Percentiles rank a stretch among this genome's conserved stretches.
phyloP scores from a whole-genome alignment of 30 jellyfish, hydroid and myxozoan genomes.

The Cassiopea xamachana region DNA sequence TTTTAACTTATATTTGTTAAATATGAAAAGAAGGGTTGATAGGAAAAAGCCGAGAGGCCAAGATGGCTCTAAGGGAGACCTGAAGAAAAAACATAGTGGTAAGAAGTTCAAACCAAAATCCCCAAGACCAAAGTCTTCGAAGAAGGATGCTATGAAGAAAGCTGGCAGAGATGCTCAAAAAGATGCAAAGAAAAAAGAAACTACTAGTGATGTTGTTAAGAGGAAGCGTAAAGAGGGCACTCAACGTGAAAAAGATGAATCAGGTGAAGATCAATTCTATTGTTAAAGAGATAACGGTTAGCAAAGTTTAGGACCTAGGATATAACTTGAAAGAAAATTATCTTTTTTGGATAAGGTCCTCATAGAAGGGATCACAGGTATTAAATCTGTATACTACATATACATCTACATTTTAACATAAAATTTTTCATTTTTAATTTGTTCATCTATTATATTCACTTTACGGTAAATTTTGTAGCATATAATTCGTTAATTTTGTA shows the following conservation, averaged over 20 bases:
- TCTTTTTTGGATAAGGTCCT: too few relatives aligned
- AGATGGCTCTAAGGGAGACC: slow-evolving; percentile 6
- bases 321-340: too few relatives aligned
- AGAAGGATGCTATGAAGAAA: neutral
- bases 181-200: slow-evolving; percentile 1
- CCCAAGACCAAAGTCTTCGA: slow-evolving; percentile 11
- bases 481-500: too few relatives aligned
- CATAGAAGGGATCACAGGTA: too few relatives aligned
- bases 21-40: slow-evolving; percentile 34
- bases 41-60: slow-evolving; percentile 3
- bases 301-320: too few relatives aligned
- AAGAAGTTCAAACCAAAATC: slow-evolving; percentile 50
- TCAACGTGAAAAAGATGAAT: slow-evolving; percentile 34
- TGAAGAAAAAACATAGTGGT: slow-evolving; percentile 29
- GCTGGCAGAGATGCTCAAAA: slow-evolving; percentile 21
- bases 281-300: too few relatives aligned
- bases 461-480: too few relatives aligned
- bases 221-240: neutral
- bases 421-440: too few relatives aligned
- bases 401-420: too few relatives aligned
- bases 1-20: too few relatives aligned
- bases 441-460: too few relatives aligned
- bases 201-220: neutral
- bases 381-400: too few relatives aligned
- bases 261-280: neutral